phyloP scores from a whole-genome alignment of 2,888 invertebrate species.

The Spodoptera picta region DNA sequence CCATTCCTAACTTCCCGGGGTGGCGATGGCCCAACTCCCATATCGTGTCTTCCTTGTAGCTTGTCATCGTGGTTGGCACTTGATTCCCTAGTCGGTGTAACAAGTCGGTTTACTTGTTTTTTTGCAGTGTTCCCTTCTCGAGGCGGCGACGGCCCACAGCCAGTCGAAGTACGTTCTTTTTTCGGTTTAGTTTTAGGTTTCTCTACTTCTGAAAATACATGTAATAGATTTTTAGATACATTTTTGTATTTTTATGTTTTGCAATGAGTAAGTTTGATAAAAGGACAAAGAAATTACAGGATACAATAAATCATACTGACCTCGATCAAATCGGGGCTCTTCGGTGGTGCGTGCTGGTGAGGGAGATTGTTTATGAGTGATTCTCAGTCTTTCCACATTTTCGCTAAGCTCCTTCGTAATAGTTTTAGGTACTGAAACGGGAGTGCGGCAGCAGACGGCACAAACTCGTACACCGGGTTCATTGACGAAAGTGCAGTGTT shows the following conservation, averaged over 20 bases:
- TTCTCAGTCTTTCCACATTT: slow-evolving; percentile 58
- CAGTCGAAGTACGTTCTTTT: slow-evolving; percentile 84
- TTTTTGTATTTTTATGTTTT: no score
- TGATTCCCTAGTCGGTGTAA: slow-evolving; percentile 84
- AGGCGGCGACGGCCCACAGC: slow-evolving; percentile 90
- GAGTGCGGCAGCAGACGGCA: slow-evolving; percentile 95
- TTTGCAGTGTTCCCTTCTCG: slow-evolving; percentile 72
- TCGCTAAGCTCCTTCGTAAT: slow-evolving; percentile 54
- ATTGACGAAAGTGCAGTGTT: slow-evolving; percentile 97
- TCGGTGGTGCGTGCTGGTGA: slow-evolving; percentile 41
- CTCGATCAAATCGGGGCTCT: slow-evolving; percentile 82
- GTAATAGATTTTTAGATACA: not conserved
- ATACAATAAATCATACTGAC: slow-evolving; percentile 81
- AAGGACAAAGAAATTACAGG: no score
- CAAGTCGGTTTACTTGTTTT: slow-evolving; percentile 65
- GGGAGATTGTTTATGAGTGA: slow-evolving; percentile 45
- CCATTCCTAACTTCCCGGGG: slow-evolving; percentile 69
- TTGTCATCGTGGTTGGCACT: slow-evolving; percentile 52
- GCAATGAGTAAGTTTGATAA: no score
- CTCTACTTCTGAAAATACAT: slow-evolving; percentile 60
- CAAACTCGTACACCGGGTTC: slow-evolving; percentile 94
- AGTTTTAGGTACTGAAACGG: slow-evolving; percentile 78
- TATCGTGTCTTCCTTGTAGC: slow-evolving; percentile 69
- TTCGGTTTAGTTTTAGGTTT: slow-evolving; percentile 67
- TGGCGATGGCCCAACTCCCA: slow-evolving; percentile 82